Conservation (phyloP, 2,113 vertebrate species). For the Lampris incognitus region DNA sequence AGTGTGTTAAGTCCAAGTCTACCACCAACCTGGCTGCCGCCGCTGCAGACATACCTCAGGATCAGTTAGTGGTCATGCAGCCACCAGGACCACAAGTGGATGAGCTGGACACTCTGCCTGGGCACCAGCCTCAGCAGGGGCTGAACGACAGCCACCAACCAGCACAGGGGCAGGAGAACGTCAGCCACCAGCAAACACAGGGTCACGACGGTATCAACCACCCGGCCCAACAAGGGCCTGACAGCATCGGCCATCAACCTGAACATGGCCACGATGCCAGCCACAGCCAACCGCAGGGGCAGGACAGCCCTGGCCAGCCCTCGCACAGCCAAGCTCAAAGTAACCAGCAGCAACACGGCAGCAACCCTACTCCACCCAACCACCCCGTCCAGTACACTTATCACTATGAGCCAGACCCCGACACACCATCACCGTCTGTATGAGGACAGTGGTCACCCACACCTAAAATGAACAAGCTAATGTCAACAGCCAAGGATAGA, state of each 20-base stretch:
- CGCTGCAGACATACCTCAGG: conserved; percentile 94
- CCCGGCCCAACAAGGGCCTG: background rate
- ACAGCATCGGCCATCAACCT: background rate
- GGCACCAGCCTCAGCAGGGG: conserved; percentile 74
- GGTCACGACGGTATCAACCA: conserved; percentile 33
- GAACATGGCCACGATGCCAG: background rate
- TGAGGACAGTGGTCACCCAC: conserved; percentile 64
- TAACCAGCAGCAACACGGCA: conserved; percentile 50
- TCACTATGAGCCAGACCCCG: conserved; percentile 85
- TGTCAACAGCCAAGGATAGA: background rate
- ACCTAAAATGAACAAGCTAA: too few species aligned
- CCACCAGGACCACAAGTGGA: conserved; percentile 93
- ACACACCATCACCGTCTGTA: conserved; percentile 86
- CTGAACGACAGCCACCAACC: conserved; percentile 22
- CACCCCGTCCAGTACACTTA: conserved; percentile 53
- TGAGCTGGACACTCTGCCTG: conserved; percentile 92
- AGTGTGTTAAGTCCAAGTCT: conserved; percentile 98
- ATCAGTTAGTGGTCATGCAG: conserved; percentile 95
- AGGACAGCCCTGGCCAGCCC: conserved; percentile 37
- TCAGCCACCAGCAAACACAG: conserved; percentile 47
- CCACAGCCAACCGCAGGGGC: conserved; percentile 2
- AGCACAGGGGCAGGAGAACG: conserved; percentile 6
- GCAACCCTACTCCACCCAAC: conserved; percentile 31
- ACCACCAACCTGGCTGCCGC: conserved; percentile 94
- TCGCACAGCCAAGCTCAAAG: conserved; percentile 20